Evolutionary conservation across 23 tunicate genomes (phyloP).

Genomic region (Oikopleura albicans): DNA sequence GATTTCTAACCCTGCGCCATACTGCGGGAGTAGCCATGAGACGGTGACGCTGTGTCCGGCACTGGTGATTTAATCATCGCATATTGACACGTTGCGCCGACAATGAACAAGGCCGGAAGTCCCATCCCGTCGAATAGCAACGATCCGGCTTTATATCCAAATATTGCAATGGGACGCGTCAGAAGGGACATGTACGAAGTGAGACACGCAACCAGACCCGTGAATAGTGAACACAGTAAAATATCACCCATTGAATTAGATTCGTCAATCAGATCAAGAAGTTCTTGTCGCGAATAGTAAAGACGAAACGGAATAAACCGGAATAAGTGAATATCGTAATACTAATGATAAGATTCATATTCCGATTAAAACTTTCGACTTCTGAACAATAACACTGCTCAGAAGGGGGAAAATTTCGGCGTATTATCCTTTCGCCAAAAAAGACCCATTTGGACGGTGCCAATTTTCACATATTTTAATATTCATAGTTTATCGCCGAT

Average conservation of each 20-base stretch:
- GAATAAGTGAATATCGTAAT: too few species aligned
- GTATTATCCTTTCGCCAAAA: too few species aligned
- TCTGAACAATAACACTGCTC: too few species aligned
- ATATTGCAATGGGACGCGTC: neutral
- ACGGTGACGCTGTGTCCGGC: neutral
- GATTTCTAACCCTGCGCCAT: too few species aligned
- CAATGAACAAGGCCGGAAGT: neutral
- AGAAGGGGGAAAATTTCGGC: too few species aligned
- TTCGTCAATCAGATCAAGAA: neutral
- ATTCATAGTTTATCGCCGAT: too few species aligned
- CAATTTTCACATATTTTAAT: too few species aligned
- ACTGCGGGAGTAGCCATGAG: neutral
- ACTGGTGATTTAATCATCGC: neutral
- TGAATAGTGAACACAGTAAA: neutral
- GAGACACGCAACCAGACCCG: neutral
- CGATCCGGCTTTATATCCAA: neutral
- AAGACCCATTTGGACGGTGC: too few species aligned
- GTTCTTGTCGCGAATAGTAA: neutral
- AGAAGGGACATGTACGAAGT: neutral
- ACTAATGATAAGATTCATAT: too few species aligned
- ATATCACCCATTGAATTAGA: neutral
- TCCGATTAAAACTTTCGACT: too few species aligned
- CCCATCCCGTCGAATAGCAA: neutral
- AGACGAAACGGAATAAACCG: neutral
- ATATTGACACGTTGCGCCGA: neutral